phyloP scores from a whole-genome alignment of 2,113 vertebrate genomes.

The Pomatostomus ruficeps region DNA sequence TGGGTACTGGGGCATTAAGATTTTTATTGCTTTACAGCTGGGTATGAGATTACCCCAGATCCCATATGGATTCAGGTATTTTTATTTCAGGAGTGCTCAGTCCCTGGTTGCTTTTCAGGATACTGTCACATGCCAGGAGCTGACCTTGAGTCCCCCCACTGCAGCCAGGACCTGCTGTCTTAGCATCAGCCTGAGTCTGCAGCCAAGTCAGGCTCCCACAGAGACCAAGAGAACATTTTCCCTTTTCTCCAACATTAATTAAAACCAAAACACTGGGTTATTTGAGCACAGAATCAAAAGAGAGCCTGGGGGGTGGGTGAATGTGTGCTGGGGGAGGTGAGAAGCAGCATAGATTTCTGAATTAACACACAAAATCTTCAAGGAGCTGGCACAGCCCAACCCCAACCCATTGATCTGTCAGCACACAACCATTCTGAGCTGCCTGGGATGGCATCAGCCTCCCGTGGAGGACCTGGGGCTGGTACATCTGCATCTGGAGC shows the following conservation, averaged over 20 bases:
- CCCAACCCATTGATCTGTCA: not conserved
- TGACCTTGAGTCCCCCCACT: not conserved
- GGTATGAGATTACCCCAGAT: not conserved
- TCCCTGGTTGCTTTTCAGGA: not conserved
- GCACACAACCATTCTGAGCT: not conserved
- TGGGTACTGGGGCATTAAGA: not conserved
- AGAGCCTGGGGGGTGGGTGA: not conserved
- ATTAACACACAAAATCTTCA: not conserved
- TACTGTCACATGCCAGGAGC: not conserved
- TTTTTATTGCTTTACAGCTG: not conserved
- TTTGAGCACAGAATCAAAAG: not conserved
- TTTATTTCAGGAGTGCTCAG: not conserved
- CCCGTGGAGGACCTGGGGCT: not conserved
- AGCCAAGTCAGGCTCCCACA: not conserved
- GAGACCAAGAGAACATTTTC: not conserved
- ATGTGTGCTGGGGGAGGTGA: not conserved
- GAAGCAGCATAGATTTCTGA: not conserved
- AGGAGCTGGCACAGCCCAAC: rapidly evolving
- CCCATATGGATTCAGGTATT: not conserved
- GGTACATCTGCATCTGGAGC: not conserved
- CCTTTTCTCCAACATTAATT: not conserved
- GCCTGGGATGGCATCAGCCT: not conserved
- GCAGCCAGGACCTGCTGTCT: not conserved
- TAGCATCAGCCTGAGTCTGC: not conserved
- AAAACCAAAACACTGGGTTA: not conserved